Base-by-base conservation (phyloP, 2,113 vertebrate species). In the Notothenia coriiceps region DNA sequence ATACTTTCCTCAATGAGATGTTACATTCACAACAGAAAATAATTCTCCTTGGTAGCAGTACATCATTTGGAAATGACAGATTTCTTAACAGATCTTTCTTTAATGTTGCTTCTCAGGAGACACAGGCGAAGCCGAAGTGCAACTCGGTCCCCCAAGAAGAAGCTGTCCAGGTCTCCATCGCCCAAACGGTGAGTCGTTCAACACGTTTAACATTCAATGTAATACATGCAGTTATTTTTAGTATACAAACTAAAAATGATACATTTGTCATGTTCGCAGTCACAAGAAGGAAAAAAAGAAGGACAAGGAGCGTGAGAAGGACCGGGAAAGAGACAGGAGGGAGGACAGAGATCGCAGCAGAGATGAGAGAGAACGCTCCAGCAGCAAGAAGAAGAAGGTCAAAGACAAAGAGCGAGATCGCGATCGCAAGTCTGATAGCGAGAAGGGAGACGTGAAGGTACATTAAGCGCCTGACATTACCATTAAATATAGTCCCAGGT, bases 261-360 rank as follows among this genome's bases (percentile, higher is more conserved):
- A 0, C 0, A 18, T 85, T 20, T 57, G 1, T 67, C 18, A 1
- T 25, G 5, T 74, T 74, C 33, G 12, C 77, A 99, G 98, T 70
- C 98, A 99, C 87, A 99, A 99, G 96, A 99, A 99, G 47, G 98
- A 99, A 66, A 99, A 99, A 84, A 99, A 99, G 94, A 98, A 98
- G 95, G 98, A 99, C 60, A 99, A 98, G 82, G 98, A 98, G 12
- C 96, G 97, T 47, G 98, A 99, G 80, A 95, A 96, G 86, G 96
- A 96, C 7, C 88, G 97, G 5, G 96, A 98, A 33, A 88, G 97
- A 69, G 97, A 97, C 14, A 68, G 97, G 72, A 91, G 91, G 73
- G 94, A 95, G 49, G 94, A 92, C 60, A 78, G 92, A 85, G 97
- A 97, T 77, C 94, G 96, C 44, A 95, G 93, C 76, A 92, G 96